phyloP scores from a whole-genome alignment of 2,797 vertebrate genomes.

The Phoebastria nigripes region DNA sequence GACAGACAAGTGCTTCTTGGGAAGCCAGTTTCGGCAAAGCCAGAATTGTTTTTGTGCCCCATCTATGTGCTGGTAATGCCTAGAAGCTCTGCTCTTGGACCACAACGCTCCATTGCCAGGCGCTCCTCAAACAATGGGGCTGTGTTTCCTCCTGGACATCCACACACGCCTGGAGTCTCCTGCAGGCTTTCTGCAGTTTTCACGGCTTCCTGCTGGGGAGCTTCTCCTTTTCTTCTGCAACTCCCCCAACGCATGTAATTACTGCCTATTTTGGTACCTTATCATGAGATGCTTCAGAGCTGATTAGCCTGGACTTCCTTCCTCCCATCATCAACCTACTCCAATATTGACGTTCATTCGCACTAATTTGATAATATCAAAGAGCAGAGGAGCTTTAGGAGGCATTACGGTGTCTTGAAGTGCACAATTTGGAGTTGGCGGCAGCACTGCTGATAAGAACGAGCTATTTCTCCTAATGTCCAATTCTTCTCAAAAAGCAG shows the following conservation, averaged over 20 bases:
- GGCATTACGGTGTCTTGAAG: neutral
- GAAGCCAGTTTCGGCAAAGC: neutral
- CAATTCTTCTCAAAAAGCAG: neutral
- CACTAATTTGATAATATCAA: neutral
- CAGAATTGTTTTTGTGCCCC: neutral
- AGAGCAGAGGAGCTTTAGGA: neutral
- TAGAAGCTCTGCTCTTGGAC: neutral
- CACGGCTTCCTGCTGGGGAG: neutral
- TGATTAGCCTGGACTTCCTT: constrained; percentile 45
- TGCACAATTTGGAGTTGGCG: neutral
- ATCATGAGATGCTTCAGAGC: neutral
- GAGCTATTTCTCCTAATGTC: neutral
- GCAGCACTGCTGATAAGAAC: neutral
- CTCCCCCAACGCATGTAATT: neutral
- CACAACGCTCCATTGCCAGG: neutral
- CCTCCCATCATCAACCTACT: neutral
- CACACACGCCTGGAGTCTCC: neutral
- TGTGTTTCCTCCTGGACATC: neutral
- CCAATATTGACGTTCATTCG: neutral
- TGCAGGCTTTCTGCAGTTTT: neutral
- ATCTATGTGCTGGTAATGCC: neutral
- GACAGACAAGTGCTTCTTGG: neutral
- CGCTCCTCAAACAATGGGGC: neutral
- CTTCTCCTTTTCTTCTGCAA: neutral
- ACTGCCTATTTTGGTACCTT: neutral